These are phyloP conservation scores for Hippoglossus hippoglossus DNA, from an alignment of 2,797 vertebrate genomes.

Conservation along the genomic window DNA sequence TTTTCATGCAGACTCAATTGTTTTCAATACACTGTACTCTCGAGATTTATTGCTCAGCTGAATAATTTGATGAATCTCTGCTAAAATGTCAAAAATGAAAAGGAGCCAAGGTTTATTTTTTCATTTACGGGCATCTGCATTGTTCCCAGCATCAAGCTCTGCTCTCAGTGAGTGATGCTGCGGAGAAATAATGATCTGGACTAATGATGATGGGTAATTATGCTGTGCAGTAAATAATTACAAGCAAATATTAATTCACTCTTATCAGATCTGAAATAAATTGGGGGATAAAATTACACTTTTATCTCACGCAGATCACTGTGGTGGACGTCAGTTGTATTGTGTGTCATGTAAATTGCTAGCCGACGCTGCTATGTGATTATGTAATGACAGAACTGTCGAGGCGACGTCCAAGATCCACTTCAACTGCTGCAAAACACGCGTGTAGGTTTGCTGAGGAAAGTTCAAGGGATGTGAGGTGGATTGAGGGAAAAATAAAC, in stretches of 20 bases:
- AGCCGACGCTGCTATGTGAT: conserved; percentile 11
- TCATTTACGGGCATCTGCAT: not conserved
- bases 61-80: not conserved
- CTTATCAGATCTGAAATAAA: conserved; percentile 51
- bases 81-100: conserved; percentile 11
- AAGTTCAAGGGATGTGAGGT: conserved; percentile 53
- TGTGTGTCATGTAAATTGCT: conserved; percentile 29
- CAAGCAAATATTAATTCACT: conserved; percentile 31
- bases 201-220: conserved; percentile 37
- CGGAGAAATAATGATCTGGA: conserved; percentile 18
- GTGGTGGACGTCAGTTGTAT: conserved; percentile 21
- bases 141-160: not conserved
- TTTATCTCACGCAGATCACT: conserved; percentile 38
- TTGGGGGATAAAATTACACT: conserved; percentile 13
- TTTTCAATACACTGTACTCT: not conserved
- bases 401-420: conserved; percentile 32
- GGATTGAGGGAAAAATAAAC: conserved; percentile 61
- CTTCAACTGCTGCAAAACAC: conserved; percentile 32
- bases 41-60: not conserved
- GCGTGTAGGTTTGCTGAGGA: conserved; percentile 61
- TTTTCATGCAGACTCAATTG: not conserved
- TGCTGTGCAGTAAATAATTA: conserved; percentile 38
- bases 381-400: conserved; percentile 26
- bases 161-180: conserved; percentile 26
- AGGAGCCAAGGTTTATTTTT: no score